phyloP scores from a whole-genome alignment of 1,140 invertebrate genomes.

The Panagrolaimus sp. region DNA sequence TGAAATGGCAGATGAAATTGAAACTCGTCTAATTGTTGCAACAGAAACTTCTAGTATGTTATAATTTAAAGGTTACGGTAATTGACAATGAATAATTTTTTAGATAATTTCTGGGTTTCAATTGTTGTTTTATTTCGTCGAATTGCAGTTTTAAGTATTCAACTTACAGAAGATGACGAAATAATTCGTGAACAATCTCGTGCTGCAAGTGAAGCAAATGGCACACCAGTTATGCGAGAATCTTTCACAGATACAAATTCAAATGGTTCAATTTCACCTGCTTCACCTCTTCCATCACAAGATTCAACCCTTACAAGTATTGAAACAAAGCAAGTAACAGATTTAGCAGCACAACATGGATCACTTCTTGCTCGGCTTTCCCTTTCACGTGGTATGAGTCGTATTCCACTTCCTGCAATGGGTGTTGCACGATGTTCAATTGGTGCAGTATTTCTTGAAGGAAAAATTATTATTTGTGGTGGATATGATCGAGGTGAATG shows the following conservation, averaged over 20 bases:
- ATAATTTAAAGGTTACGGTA: constrained; percentile 9
- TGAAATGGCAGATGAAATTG: constrained; percentile 64
- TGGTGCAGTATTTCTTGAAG: constrained; percentile 68
- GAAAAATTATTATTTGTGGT: constrained; percentile 70
- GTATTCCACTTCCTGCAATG: constrained; percentile 68
- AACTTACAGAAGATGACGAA: constrained; percentile 51
- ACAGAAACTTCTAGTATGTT: constrained; percentile 63
- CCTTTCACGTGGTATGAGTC: constrained; percentile 48
- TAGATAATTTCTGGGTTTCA: constrained; percentile 64
- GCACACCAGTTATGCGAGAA: constrained; percentile 8
- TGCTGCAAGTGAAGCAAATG: constrained; percentile 16
- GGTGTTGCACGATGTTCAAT: constrained; percentile 69
- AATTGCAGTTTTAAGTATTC: constrained; percentile 63
- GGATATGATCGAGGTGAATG: constrained; percentile 80
- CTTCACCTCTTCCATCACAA: constrained; percentile 11
- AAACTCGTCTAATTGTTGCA: constrained; percentile 68
- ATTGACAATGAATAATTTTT: constrained; percentile 5
- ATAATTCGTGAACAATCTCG: constrained; percentile 20
- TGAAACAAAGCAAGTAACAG: constrained; percentile 45
- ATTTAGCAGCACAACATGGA: constrained; percentile 11
- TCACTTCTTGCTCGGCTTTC: constrained; percentile 31
- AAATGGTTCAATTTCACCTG: constrained; percentile 6
- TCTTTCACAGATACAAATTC: constrained; percentile 7
- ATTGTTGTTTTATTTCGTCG: constrained; percentile 66
- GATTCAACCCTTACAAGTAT: constrained; percentile 31